Conservation (phyloP, 1,140 invertebrate genomes). For the Rhagoletis zephyria region DNA sequence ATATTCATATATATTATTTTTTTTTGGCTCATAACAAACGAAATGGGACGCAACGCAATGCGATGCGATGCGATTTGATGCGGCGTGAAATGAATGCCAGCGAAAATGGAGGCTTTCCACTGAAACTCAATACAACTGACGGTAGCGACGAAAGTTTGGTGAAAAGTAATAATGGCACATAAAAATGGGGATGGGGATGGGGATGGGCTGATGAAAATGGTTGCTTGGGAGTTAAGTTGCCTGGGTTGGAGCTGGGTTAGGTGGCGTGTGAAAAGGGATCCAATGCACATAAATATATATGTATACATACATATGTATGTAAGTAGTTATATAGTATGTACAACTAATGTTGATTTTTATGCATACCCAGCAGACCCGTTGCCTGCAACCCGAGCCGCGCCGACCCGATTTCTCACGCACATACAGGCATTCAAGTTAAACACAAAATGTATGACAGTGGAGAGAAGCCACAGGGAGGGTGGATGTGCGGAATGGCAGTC, state of each 20-base stretch:
- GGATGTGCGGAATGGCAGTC: not conserved
- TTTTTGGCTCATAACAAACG: slow-evolving; percentile 10
- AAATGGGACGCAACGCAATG: slow-evolving; percentile 9
- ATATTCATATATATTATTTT: not conserved
- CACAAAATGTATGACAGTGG: slow-evolving; percentile 18
- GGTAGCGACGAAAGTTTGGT: slow-evolving; percentile 1
- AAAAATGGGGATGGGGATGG: not conserved
- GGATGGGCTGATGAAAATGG: not conserved
- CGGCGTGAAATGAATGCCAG: slow-evolving; percentile 44
- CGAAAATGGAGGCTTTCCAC: slow-evolving; percentile 11
- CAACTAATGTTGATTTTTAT: slow-evolving; percentile 42
- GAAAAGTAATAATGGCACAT: slow-evolving; percentile 43
- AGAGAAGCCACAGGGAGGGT: not conserved
- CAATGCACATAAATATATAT: not conserved
- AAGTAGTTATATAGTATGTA: not conserved
- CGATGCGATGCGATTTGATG: slow-evolving; percentile 20
- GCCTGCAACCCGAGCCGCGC: slow-evolving; percentile 29
- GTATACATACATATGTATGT: not conserved
- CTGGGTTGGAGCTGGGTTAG: not conserved
- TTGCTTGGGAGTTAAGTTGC: not conserved
- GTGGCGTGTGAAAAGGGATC: not conserved
- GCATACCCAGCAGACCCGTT: slow-evolving; percentile 33
- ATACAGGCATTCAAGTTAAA: slow-evolving; percentile 16
- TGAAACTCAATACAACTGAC: slow-evolving; percentile 21
- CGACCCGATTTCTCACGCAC: slow-evolving; percentile 33